phyloP scores from a whole-genome alignment of 2,797 vertebrate species.

The Cheirogaleus major region DNA sequence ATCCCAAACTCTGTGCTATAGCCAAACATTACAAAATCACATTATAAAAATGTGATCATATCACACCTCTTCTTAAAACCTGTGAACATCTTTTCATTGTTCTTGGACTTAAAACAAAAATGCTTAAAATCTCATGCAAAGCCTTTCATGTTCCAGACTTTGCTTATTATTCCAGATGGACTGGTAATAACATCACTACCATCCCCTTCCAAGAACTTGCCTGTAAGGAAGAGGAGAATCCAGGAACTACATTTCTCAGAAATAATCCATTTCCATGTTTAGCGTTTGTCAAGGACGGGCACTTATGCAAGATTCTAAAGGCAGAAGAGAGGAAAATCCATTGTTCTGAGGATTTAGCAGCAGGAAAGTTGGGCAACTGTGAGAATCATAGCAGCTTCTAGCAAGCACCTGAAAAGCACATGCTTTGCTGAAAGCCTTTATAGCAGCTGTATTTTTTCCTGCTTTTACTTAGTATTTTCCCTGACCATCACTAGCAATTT shows the following conservation, averaged over 20 bases:
- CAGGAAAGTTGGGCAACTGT: not conserved
- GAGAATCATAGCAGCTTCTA: not conserved
- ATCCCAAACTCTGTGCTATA: not conserved
- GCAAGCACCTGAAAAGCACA: not conserved
- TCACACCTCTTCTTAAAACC: not conserved
- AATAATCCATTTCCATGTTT: not conserved
- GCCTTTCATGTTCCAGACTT: not conserved
- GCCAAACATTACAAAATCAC: not conserved
- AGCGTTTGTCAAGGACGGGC: not conserved
- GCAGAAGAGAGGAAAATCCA: not conserved
- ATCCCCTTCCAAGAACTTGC: not conserved
- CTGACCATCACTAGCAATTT: not conserved
- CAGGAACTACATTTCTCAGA: not conserved
- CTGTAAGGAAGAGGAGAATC: not conserved
- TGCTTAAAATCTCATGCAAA: not conserved
- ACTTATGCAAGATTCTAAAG: not conserved
- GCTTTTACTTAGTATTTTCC: not conserved
- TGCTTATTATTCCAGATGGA: not conserved
- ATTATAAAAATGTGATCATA: not conserved
- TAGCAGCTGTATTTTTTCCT: not conserved
- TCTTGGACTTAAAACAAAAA: slow-evolving; percentile 24
- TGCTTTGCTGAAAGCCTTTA: not conserved
- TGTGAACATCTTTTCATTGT: not conserved
- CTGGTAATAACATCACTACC: not conserved
- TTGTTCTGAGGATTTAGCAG: not conserved